phyloP scores from a whole-genome alignment of 1,140 invertebrate species.

The Druon quercuslanigerum region DNA sequence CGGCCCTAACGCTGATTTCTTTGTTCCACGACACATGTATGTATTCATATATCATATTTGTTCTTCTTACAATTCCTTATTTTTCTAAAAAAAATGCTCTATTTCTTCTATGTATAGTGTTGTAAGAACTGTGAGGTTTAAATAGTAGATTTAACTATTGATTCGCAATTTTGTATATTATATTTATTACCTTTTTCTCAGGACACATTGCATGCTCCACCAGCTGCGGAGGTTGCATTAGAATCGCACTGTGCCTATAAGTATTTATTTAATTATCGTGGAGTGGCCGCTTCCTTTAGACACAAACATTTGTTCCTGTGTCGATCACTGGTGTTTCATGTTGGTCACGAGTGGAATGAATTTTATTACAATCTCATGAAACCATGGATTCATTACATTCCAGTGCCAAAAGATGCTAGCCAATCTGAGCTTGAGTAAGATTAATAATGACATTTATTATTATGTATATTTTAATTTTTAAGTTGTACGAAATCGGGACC shows the following conservation, averaged over 20 bases:
- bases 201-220: constrained; percentile 89
- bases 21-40: no score
- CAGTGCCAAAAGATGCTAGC: constrained; percentile 83
- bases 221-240: constrained; percentile 91
- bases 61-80: no score
- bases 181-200: constrained; percentile 66
- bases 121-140: no score
- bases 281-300: constrained; percentile 97
- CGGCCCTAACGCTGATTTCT: no score
- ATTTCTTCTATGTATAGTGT: no score
- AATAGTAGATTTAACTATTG: no score
- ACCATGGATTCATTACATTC: constrained; percentile 98
- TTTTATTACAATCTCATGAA: constrained; percentile 95
- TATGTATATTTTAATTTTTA: constrained; percentile 31
- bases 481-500: no score
- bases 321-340: constrained; percentile 95
- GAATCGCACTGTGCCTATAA: constrained; percentile 96
- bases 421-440: constrained; percentile 80
- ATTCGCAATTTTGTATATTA: constrained; percentile 6
- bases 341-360: constrained; percentile 95
- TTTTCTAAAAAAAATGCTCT: no score
- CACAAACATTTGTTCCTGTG: constrained; percentile 97
- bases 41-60: no score
- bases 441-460: constrained; percentile 14
- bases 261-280: constrained; percentile 97